A percentile compares a stretch with the other conserved stretches of the same genome.
Conservation (phyloP, 2,888 invertebrate genomes). For the Neoitamus cyanurus region DNA sequence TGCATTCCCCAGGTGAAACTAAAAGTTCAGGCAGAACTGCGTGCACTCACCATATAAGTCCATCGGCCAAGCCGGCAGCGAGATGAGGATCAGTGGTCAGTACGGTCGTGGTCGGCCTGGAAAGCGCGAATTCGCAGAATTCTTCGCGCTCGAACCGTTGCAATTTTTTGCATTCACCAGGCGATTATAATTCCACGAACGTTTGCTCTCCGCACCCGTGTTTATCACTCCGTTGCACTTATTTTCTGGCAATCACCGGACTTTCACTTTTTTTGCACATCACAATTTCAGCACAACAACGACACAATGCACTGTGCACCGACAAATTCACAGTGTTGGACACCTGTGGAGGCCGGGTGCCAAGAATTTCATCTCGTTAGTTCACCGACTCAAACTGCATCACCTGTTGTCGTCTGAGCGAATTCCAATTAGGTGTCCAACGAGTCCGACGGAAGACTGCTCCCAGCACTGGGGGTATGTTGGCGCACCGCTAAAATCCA, state of each 20-base stretch:
- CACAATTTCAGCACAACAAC: conserved; percentile 12
- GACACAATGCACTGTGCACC: background rate
- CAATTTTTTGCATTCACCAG: background rate
- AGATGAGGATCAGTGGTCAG: background rate
- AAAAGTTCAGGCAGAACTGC: background rate
- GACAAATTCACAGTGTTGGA: background rate
- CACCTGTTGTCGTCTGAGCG: background rate
- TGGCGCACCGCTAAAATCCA: background rate
- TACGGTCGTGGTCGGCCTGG: background rate
- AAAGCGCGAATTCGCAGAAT: background rate
- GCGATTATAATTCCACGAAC: background rate
- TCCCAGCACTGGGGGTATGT: background rate
- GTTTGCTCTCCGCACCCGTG: background rate
- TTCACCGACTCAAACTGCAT: background rate
- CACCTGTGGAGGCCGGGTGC: conserved; percentile 19
- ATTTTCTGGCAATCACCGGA: background rate
- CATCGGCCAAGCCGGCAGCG: background rate
- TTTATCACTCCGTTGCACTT: background rate
- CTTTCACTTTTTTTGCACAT: conserved; percentile 2
- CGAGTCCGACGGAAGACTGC: background rate
- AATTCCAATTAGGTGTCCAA: background rate
- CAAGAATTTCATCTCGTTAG: conserved; percentile 28
- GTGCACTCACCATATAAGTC: background rate
- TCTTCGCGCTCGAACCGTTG: background rate
- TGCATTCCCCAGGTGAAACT: conserved; percentile 14